Conservation (phyloP, 2,797 vertebrate species). For the Microchirus variegatus region DNA sequence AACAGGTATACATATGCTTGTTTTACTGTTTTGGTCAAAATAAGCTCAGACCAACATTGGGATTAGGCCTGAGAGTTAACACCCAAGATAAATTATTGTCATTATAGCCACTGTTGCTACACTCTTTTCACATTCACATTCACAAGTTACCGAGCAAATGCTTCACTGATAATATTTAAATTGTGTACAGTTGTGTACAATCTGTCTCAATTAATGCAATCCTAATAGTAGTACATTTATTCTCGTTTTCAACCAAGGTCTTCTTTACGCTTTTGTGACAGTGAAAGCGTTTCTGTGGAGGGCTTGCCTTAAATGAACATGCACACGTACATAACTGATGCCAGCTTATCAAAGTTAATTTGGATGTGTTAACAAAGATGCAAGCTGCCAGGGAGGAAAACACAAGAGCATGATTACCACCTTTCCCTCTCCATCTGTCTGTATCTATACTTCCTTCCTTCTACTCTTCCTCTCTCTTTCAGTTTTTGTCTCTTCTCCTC, state of each 20-base stretch:
- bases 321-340: slow-evolving; percentile 21
- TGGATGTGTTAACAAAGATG: slow-evolving; percentile 62
- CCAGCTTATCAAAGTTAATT: slow-evolving; percentile 68
- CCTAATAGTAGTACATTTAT: slow-evolving; percentile 2
- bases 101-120: too few relatives aligned
- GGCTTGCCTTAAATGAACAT: slow-evolving; percentile 27
- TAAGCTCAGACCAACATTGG: too few relatives aligned
- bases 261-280: slow-evolving; percentile 39
- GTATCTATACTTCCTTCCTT: slow-evolving; percentile 34
- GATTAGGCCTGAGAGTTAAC: too few relatives aligned
- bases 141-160: too few relatives aligned
- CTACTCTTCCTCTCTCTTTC: slow-evolving; percentile 25
- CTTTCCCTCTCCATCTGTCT: slow-evolving; percentile 55
- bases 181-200: too few relatives aligned
- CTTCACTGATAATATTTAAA: too few relatives aligned
- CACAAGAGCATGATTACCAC: slow-evolving; percentile 46
- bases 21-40: too few relatives aligned
- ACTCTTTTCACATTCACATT: too few relatives aligned
- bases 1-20: background rate
- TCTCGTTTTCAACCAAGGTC: slow-evolving; percentile 16
- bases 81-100: too few relatives aligned
- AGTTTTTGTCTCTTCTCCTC: slow-evolving; percentile 37
- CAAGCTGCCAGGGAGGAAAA: slow-evolving; percentile 54
- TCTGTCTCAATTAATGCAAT: background rate
- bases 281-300: slow-evolving; percentile 38